These are phyloP conservation scores for Sphenopsis melanotis DNA, from an alignment of 2,797 vertebrate species.

Conservation along the genomic window DNA sequence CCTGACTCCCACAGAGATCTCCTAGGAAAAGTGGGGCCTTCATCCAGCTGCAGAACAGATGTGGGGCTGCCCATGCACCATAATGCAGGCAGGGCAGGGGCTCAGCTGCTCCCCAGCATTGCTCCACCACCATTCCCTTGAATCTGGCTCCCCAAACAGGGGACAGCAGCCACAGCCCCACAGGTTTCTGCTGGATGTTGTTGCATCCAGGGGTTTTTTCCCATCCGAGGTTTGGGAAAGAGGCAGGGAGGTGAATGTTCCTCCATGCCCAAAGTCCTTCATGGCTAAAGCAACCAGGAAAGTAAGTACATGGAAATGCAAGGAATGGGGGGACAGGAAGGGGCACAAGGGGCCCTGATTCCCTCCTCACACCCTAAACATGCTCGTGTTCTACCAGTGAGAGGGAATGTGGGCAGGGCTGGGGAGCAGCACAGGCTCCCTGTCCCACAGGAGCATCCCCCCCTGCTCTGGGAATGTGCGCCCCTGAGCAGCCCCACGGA, in stretches of 20 bases:
- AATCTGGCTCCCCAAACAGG: not conserved
- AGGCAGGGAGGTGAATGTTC: rapidly evolving
- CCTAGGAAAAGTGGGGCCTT: not conserved
- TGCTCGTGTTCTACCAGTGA: not conserved
- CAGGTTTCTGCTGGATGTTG: rapidly evolving
- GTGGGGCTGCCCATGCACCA: not conserved
- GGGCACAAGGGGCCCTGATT: not conserved
- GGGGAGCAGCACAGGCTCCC: not conserved
- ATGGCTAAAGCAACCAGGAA: not conserved
- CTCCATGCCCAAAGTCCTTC: not conserved
- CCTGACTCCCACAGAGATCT: not conserved
- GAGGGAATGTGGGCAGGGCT: not conserved
- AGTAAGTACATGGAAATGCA: rapidly evolving
- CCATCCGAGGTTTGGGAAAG: not conserved
- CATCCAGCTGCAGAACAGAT: not conserved
- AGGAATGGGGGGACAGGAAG: not conserved
- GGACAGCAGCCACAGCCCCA: not conserved
- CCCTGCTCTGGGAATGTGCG: rapidly evolving
- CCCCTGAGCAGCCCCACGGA: not conserved
- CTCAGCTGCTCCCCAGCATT: not conserved
- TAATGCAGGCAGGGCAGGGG: not conserved
- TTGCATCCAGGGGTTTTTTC: no score
- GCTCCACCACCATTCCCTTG: not conserved
- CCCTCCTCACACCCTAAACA: not conserved
- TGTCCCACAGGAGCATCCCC: rapidly evolving